Base-by-base conservation (phyloP, 1,140 invertebrate species). In the Augochlora pura region DNA sequence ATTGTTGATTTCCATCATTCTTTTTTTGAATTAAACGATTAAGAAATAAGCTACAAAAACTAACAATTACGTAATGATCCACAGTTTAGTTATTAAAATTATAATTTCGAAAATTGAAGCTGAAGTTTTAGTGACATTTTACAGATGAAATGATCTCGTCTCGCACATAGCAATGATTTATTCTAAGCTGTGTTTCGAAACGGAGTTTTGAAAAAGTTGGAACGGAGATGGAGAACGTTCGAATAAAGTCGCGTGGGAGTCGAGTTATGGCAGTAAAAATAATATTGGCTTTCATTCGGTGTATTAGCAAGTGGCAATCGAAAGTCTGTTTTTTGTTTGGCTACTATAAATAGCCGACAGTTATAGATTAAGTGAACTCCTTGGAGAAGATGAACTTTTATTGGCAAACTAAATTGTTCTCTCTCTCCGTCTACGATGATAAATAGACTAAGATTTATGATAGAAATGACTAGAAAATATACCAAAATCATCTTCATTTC, bases 221-320 rank as follows among this genome's bases (percentile, higher is more conserved):
- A 16, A 5, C 12, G 23, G 64, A 1, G 21, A 10, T 32, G 64
- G 10, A 21, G 12, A 75, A 67, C 52, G 38, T n/a, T 59, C 52
- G 3, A n/a, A 63, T 49, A 63, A 49, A 63, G 66, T 59, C 39
- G 64, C 64, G 73, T 59, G 23, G 64, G 73, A n/a, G 49, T 67
- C n/a, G 9, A 25, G 0, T 25, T 66, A 74, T 54, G 14, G n/a
- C 12, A 38, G 62, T 65, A 68, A 68, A 66, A 67, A 75, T 52
- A 68, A 73, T 69, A 23, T 78, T 78, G 72, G 46, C 38, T 49
- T 73, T 73, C 69, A 16, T 78, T 59, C 59, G n/a, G 14, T 25
- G 3, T 76, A 69, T 75, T 42, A 57, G 49, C 23, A 42, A 57
- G 62, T 23, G 27, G 46, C 49, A 64, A 68, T 68, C 49, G 73